phyloP scores from a whole-genome alignment of 2,888 invertebrate species.

The Chrysomela aeneicollis region DNA sequence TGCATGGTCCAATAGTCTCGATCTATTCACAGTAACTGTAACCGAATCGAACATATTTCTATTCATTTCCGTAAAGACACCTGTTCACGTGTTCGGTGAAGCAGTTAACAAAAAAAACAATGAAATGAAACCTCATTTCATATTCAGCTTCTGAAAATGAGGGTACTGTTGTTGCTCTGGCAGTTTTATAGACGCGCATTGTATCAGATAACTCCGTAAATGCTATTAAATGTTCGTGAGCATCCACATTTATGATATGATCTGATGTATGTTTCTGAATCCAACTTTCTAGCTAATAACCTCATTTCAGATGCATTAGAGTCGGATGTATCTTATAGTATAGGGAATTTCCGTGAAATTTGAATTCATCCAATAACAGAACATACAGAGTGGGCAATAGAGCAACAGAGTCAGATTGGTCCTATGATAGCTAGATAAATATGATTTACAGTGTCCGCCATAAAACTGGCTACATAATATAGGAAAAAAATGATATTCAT shows the following conservation, averaged over 20 bases:
- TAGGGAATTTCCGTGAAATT: too few relatives aligned
- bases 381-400: too few relatives aligned
- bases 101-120: neutral
- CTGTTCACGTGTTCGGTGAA: slow-evolving; percentile 14
- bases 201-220: neutral
- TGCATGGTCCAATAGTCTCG: neutral
- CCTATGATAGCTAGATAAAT: too few relatives aligned
- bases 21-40: neutral
- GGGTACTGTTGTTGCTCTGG: slow-evolving; percentile 10
- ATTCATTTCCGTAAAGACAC: slow-evolving; percentile 7
- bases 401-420: too few relatives aligned
- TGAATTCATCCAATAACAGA: too few relatives aligned
- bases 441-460: too few relatives aligned
- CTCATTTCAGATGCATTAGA: neutral
- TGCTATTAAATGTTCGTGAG: neutral
- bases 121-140: neutral
- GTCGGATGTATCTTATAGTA: too few relatives aligned
- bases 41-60: neutral
- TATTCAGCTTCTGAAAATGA: slow-evolving; percentile 12
- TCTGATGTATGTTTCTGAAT: neutral
- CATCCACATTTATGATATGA: neutral
- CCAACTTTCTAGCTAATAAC: neutral
- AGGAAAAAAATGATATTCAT: too few relatives aligned
- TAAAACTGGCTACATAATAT: too few relatives aligned
- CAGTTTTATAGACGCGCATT: slow-evolving; percentile 1